Evolutionary conservation across 2,113 vertebrate genomes (phyloP), one percentile per base, ranked within the genome.

Genomic region (Solea senegalensis): DNA sequence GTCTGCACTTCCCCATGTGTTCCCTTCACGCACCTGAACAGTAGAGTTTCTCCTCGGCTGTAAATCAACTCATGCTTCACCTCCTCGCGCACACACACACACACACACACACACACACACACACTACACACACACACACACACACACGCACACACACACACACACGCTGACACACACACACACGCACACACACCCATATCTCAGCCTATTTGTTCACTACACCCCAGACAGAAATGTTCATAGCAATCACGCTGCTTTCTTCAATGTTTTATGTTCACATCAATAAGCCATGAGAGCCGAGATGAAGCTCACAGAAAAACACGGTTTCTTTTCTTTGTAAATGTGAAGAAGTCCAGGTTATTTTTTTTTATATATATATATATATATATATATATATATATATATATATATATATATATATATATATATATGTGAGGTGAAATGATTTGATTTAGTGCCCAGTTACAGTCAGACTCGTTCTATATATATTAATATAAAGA

Each of bases 181-280:
- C 13, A 26, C 56, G 51, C 21, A 54, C 60, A 49, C 64, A 73
- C 55, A 21, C 40, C 6, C 51, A 41, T 39, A 54, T 41, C 54
- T 50, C 60, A 66, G 11, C 61, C 73, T 74, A 48, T 89, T 85
- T 76, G 69, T 77, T 54, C 53, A 53, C 55, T 52, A 73, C 74
- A 72, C 54, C 55, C 39, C 49, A 15, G 73, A 67, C 69, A 78
- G 55, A 88, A 86, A 81, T n/a, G 84, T 89, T 82, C 60, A 88
- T 82, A 16, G 81, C 65, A 28, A 77, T 76, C 73, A 40, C 26
- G 76, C 63, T 40, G 74, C 70, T 65, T 73, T 81, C 54, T 65
- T 72, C 51, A 80, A 88, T 89, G 65, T 92, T 90, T 90, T 28
- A 92, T 74, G 34, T 6, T 2, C 43, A 40, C 80, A 88, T 92